These are phyloP conservation scores for Watsonalla binaria DNA, from an alignment of 2,888 invertebrate genomes.

Conservation along the genomic window DNA sequence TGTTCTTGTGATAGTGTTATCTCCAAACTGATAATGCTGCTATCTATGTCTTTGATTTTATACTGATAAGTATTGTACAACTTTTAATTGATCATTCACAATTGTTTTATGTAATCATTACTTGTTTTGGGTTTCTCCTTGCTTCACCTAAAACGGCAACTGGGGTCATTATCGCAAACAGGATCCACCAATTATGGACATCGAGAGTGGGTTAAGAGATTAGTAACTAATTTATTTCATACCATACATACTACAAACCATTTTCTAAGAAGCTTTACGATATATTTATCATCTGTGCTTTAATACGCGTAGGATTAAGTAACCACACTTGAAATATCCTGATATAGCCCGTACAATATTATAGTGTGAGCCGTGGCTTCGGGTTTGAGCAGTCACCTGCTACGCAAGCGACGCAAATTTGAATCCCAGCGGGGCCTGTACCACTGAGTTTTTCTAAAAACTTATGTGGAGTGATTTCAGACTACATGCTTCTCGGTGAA, in stretches of 20 bases:
- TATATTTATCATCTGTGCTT: not conserved
- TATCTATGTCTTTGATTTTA: too few species aligned
- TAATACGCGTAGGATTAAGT: too few species aligned
- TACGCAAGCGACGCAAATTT: too few species aligned
- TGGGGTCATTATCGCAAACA: conserved; percentile 51
- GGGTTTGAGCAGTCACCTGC: too few species aligned
- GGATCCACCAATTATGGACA: conserved; percentile 47
- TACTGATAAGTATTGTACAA: not conserved
- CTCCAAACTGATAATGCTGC: too few species aligned
- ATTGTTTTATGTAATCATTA: conserved; percentile 12
- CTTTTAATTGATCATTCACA: conserved; percentile 5
- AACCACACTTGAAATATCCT: too few species aligned
- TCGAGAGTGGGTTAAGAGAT: conserved; percentile 50
- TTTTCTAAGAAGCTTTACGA: not conserved
- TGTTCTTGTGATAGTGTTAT: not conserved
- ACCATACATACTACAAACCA: not conserved
- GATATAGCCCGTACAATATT: too few species aligned
- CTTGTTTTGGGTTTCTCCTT: conserved; percentile 25
- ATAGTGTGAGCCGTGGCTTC: too few species aligned
- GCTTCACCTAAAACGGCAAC: conserved; percentile 45
- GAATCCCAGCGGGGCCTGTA: too few species aligned
- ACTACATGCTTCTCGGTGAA: too few species aligned
- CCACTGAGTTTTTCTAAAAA: too few species aligned
- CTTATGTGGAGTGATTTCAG: too few species aligned
- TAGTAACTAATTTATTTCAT: conserved; percentile 23